Evolutionary conservation across 2,113 vertebrate species (phyloP).

Genomic region (Odontesthes bonariensis): DNA sequence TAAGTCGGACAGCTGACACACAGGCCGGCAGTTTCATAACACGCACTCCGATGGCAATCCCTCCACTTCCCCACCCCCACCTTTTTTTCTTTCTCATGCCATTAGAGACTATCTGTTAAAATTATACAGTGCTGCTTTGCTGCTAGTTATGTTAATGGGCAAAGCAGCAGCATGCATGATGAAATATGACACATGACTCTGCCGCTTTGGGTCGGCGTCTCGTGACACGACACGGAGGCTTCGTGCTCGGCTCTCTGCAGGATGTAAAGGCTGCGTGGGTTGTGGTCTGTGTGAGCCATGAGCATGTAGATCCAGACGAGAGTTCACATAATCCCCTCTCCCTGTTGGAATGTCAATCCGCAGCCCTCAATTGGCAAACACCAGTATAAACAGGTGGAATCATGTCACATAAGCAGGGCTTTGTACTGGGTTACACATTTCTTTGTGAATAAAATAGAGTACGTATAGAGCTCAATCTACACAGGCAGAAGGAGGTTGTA

Average conservation of each 20-base stretch:
- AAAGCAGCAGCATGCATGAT: constrained; percentile 3
- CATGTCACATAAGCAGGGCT: constrained; percentile 29
- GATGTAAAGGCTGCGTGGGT: not conserved
- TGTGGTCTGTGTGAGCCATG: constrained; percentile 6
- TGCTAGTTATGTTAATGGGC: not conserved
- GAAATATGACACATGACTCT: constrained; percentile 26
- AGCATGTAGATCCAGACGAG: constrained; percentile 38
- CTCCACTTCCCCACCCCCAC: not conserved
- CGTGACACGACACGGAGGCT: not conserved
- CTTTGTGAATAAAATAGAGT: not conserved
- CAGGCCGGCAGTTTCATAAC: constrained; percentile 47
- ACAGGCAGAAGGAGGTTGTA: not conserved
- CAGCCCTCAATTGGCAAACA: constrained; percentile 16
- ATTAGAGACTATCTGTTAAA: constrained; percentile 6
- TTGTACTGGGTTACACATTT: constrained; percentile 15
- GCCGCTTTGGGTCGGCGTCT: constrained; percentile 30
- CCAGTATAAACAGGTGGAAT: constrained; percentile 62
- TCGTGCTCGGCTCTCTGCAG: not conserved
- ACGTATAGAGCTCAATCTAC: not conserved
- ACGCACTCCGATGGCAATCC: constrained; percentile 19
- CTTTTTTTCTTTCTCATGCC: not conserved
- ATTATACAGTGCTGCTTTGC: constrained; percentile 1
- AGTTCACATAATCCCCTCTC: constrained; percentile 47
- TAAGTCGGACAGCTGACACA: constrained; percentile 30
- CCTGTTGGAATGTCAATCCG: constrained; percentile 60